Evolutionary conservation across 2,888 invertebrate species (phyloP), one percentile per base, ranked within the genome.

Genomic region (Coelopa pilipes): DNA sequence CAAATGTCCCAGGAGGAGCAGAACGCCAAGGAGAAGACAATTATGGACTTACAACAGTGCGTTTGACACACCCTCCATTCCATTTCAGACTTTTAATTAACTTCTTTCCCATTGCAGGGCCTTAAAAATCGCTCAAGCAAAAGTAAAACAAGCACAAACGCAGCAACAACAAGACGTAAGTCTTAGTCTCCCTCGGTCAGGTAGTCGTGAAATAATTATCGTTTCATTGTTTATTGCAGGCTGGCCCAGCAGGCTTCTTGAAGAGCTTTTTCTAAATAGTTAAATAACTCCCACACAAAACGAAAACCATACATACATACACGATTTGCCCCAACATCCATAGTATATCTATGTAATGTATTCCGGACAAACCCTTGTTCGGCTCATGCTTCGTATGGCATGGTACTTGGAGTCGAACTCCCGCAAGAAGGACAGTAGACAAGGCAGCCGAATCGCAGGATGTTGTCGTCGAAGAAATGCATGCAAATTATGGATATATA

Each of bases 1-100:
- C 95, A 96, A 89, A 96, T 96, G 94, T 94, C 95, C 80, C 96
- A 96, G 85, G 96, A 96, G 85, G 96, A 96, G 86, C 96, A 96
- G 87, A 96, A 96, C 85, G 91, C 93, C 82, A 96, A 96, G 88
- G 96, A 96, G 87, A 96, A 96, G 88, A 93, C 93, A 87, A 96
- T 97, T 82, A 93, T 94, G 90, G 96, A 96, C 86, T 90, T 97
- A 87, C 95, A 96, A 90, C 95, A 96, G 96, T 96, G 85, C 90
- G 93, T 91, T 70, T 45, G 19, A 34, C 34, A 34, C 34, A 34
- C 34, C 34, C 7, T 7, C 2, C 34, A 34, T 34, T 34, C 34
- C 34, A 55, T 55, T 60, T 71, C 47, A 72, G 13, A 13, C 10
- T 62, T 49, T 50, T 65, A 65, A 50, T 19, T 17, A 17, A 60